Evolutionary conservation across 2,888 invertebrate genomes (phyloP), one percentile per base, ranked within the genome.

Genomic region (Operophtera brumata): DNA sequence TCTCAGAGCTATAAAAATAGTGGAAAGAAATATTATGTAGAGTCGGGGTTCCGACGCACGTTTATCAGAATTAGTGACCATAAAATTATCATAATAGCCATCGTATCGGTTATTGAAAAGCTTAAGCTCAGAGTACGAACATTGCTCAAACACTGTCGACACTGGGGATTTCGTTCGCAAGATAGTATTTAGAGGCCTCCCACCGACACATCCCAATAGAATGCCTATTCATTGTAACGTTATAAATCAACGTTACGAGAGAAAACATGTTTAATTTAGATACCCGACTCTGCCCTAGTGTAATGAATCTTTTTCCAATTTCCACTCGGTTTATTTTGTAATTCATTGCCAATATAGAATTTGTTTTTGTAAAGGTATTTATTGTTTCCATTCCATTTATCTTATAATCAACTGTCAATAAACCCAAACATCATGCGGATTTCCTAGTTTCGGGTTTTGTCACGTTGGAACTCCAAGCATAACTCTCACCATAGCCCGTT

Each of bases 151-250:
- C 61, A 63, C 62, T 62, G 57, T 63, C 67, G 67, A 52, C 71
- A 56, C 70, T 61, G 51, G 77, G 73, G 75, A 75, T 75, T 74
- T 71, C 70, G 71, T 75, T 73, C 69, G 69, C 66, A 67, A 74
- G 76, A 74, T 73, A 75, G 72, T 73, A 75, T 77, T 76, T 73
- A 77, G 69, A 68, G 64, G 63, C 62, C 50, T 71, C 62, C 67
- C 62, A 49, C 68, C 67, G 55, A 75, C 71, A 71, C 60, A 69
- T 75, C 73, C 73, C 78, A 62, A 64, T 64, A 62, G 78, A 71
- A 65, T 70, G 69, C 72, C 73, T 77, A 75, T 78, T 78, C 78
- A 78, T 76, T 77, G 77, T 72, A 64, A 67, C 59, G 68, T 75
- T 69, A 79, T 82, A 82, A 80, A 81, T 82, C 81, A 80, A 62